Conservation (phyloP, 2,888 invertebrate genomes). For the Macaria liturata region DNA sequence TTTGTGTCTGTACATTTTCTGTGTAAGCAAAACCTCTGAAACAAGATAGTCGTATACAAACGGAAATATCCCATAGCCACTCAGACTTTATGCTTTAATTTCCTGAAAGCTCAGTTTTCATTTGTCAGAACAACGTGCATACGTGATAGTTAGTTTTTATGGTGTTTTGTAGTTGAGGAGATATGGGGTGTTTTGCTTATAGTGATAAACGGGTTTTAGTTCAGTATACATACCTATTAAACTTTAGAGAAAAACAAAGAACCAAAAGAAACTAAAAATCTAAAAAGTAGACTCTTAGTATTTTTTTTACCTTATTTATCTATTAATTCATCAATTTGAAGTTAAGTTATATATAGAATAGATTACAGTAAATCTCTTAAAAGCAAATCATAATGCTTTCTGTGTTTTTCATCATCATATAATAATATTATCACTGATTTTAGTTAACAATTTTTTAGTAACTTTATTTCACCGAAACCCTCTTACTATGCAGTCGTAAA, state of each 20-base stretch:
- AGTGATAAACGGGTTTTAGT: background rate
- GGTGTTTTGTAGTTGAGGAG: constrained; percentile 35
- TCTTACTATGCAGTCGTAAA: constrained; percentile 41
- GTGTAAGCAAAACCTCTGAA: constrained; percentile 13
- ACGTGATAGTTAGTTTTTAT: constrained; percentile 64
- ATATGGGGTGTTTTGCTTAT: background rate
- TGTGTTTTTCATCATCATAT: too few species aligned
- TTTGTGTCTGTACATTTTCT: background rate
- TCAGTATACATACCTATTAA: too few species aligned
- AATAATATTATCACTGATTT: too few species aligned
- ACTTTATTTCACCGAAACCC: constrained; percentile 1
- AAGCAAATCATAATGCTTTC: too few species aligned
- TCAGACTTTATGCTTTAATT: constrained; percentile 74
- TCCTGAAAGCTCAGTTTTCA: constrained; percentile 70
- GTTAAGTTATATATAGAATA: too few species aligned
- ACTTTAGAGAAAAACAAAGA: too few species aligned
- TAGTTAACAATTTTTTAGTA: background rate
- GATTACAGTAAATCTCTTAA: too few species aligned
- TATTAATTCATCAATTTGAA: too few species aligned
- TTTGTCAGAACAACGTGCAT: constrained; percentile 53
- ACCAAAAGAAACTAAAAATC: too few species aligned
- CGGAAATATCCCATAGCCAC: constrained; percentile 56
- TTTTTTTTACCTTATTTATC: too few species aligned
- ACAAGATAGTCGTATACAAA: constrained; percentile 42
- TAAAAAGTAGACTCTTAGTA: too few species aligned